Evolutionary conservation across 2,888 invertebrate genomes (phyloP).

Genomic region (Petrophora chlorosata): DNA sequence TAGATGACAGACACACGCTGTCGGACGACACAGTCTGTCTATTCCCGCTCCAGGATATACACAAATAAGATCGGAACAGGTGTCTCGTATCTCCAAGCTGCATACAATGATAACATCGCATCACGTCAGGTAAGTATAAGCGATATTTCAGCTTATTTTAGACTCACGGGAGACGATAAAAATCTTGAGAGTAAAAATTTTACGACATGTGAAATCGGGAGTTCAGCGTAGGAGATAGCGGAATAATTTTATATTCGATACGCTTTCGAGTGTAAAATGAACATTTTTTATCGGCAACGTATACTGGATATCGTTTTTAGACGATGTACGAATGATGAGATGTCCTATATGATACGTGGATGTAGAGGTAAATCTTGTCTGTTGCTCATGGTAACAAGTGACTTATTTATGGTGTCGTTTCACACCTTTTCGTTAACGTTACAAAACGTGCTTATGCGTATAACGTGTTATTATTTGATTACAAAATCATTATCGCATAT

Average conservation of each 20-base stretch:
- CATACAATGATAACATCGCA: conserved; percentile 59
- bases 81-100: conserved; percentile 49
- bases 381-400: conserved; percentile 17
- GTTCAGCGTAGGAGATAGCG: conserved; percentile 53
- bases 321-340: conserved; percentile 47
- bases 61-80: conserved; percentile 67
- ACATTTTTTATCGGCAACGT: conserved; percentile 52
- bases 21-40: conserved; percentile 39
- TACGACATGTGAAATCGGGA: conserved; percentile 64
- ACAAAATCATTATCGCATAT: too few species aligned
- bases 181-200: conserved; percentile 61
- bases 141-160: conserved; percentile 56
- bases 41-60: conserved; percentile 52
- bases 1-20: conserved; percentile 48
- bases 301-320: conserved; percentile 47
- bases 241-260: conserved; percentile 61
- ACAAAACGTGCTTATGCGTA: too few species aligned
- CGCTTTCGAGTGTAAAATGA: conserved; percentile 58
- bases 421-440: not conserved
- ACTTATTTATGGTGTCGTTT: not conserved
- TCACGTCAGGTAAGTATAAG: conserved; percentile 45
- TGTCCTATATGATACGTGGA: conserved; percentile 10
- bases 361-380: conserved; percentile 14
- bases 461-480: too few species aligned
- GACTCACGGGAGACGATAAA: conserved; percentile 53